phyloP scores from a whole-genome alignment of 2,888 invertebrate genomes.

The Hirtodrosophila histrioides region DNA sequence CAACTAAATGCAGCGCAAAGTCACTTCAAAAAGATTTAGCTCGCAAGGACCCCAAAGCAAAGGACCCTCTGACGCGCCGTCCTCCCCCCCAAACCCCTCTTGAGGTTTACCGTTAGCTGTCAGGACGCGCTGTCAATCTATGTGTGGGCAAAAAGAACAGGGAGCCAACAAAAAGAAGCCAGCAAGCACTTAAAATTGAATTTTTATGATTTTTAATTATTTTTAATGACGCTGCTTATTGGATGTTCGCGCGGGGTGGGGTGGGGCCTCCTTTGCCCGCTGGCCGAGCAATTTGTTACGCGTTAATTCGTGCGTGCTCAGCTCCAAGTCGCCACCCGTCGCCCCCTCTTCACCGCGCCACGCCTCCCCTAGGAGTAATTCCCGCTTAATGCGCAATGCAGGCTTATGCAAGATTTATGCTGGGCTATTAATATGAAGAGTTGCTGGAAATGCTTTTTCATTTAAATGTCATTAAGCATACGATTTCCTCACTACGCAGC shows the following conservation, averaged over 20 bases:
- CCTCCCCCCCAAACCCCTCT: constrained; percentile 2
- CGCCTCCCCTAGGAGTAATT: constrained; percentile 61
- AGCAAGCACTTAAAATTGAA: constrained; percentile 78
- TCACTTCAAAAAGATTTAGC: constrained; percentile 62
- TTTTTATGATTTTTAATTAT: constrained; percentile 83
- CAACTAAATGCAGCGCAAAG: constrained; percentile 67
- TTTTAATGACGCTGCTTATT: constrained; percentile 82
- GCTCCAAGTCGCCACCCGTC: constrained; percentile 48
- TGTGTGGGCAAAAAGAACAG: constrained; percentile 11
- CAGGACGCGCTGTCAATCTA: constrained; percentile 57
- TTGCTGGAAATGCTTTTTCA: constrained; percentile 76
- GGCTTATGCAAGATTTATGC: constrained; percentile 80
- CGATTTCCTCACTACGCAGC: constrained; percentile 52
- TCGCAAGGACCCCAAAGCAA: constrained; percentile 7
- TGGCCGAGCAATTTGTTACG: constrained; percentile 76
- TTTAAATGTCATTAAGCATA: constrained; percentile 78
- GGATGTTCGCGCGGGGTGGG: constrained; percentile 11
- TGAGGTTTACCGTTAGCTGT: constrained; percentile 62
- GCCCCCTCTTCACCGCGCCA: background rate
- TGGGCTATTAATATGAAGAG: constrained; percentile 79
- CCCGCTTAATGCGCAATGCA: constrained; percentile 78
- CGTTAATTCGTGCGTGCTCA: constrained; percentile 81
- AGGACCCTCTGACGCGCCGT: background rate
- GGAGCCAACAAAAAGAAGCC: constrained; percentile 26
- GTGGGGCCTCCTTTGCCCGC: constrained; percentile 29